Evolutionary conservation across 2,888 invertebrate species (phyloP), one percentile per base, ranked within the genome.

Genomic region (Apamea monoglypha): DNA sequence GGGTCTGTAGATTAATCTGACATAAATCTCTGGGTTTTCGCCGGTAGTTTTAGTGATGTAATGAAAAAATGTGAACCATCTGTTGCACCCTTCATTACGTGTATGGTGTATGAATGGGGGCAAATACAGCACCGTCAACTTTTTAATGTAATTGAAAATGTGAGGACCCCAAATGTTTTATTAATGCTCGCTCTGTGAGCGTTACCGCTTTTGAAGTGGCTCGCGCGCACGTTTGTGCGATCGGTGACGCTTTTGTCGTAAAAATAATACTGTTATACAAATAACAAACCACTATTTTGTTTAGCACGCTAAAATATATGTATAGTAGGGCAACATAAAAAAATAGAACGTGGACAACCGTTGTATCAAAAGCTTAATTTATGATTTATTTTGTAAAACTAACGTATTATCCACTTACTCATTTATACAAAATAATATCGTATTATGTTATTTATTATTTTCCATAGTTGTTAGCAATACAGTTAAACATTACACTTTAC

Each of bases 51-150:
- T 93, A 93, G 91, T 92, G 93, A 93, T 93, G 93, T 95, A 96
- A 96, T 96, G 95, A 96, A 96, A 96, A 96, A 96, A 96, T 96
- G 91, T 92, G 92, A 91, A 95, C 95, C 96, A 96, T 96, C 96
- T 97, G 96, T 96, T 96, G 95, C 96, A 95, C 96, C 96, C 96
- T 96, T 96, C 96, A 96, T 96, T 96, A 95, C 95, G 91, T 95
- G 91, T 91, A 91, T 93, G 90, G 91, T 91, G 91, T 90, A 93
- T 94, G 94, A 94, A 95, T 94, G 93, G 95, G 94, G 94, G 93
- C 94, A 93, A 95, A 94, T 93, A 92, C 91, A 93, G 92, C 92
- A 92, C 90, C 93, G 94, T 95, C 95, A 94, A 95, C 94, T 96
- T 96, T 96, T 96, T 96, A 96, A 96, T 96, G 94, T 96, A 96